Evolutionary conservation across 2,888 invertebrate species (phyloP).

Genomic region (Pseudoips prasinana): DNA sequence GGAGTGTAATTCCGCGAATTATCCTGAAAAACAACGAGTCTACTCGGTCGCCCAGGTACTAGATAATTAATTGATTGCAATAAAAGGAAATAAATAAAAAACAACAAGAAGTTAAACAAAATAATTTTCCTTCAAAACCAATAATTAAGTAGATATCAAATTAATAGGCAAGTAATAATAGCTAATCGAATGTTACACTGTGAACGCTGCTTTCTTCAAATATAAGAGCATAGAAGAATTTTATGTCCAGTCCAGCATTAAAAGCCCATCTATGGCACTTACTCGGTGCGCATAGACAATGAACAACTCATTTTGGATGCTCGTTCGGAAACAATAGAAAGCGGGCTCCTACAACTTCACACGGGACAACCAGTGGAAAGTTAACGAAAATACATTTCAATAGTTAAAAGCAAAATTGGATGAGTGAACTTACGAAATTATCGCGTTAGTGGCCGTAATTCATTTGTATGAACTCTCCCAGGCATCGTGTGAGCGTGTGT

Average conservation of each 20-base stretch:
- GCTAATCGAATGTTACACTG: too few species aligned
- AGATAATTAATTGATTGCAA: too few species aligned
- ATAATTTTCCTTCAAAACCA: too few species aligned
- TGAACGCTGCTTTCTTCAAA: too few species aligned
- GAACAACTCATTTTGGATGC: slow-evolving; percentile 42
- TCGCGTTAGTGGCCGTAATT: slow-evolving; percentile 66
- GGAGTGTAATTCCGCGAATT: too few species aligned
- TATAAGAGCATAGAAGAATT: slow-evolving; percentile 30
- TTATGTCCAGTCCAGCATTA: slow-evolving; percentile 58
- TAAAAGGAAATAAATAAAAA: too few species aligned
- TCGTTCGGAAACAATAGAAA: slow-evolving; percentile 64
- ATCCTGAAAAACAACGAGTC: too few species aligned
- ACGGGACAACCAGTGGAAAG: slow-evolving; percentile 65
- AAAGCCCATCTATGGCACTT: slow-evolving; percentile 53
- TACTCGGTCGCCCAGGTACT: too few species aligned
- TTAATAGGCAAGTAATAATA: too few species aligned
- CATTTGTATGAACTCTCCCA: slow-evolving; percentile 72
- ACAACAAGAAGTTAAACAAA: too few species aligned
- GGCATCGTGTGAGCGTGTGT: slow-evolving; percentile 61
- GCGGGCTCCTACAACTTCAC: slow-evolving; percentile 52
- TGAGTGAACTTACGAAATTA: slow-evolving; percentile 69
- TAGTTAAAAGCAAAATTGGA: slow-evolving; percentile 73
- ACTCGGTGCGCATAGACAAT: slow-evolving; percentile 47
- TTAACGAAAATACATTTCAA: slow-evolving; percentile 79
- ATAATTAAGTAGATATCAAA: too few species aligned